phyloP scores from a whole-genome alignment of 1,140 invertebrate genomes.

The Coelopa frigida region DNA sequence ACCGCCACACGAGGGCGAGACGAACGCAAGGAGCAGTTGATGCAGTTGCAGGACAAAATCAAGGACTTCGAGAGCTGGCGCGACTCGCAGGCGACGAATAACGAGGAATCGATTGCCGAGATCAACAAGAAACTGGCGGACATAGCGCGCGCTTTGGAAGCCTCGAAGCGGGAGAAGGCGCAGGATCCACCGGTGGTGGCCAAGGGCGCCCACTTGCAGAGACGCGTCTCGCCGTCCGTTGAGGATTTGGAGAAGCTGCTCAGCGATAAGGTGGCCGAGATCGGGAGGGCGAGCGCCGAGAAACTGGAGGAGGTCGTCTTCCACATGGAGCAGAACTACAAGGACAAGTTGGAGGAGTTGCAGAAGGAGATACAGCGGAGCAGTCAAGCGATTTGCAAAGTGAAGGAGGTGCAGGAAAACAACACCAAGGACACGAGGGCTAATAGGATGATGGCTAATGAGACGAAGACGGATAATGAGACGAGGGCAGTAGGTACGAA shows the following conservation, averaged over 20 bases:
- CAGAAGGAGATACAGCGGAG: slow-evolving; percentile 25
- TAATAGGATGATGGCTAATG: not conserved
- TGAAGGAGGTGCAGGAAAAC: not conserved
- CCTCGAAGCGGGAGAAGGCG: not conserved
- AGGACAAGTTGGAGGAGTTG: slow-evolving; percentile 29
- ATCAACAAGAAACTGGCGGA: slow-evolving; percentile 29
- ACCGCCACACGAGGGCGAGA: not conserved
- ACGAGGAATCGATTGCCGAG: slow-evolving; percentile 28
- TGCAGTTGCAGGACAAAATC: slow-evolving; percentile 24
- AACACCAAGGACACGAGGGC: not conserved
- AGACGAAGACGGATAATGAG: not conserved
- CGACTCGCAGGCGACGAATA: slow-evolving; percentile 23
- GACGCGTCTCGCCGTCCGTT: slow-evolving; percentile 19
- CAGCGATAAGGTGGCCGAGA: slow-evolving; percentile 32
- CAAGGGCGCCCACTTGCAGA: not conserved
- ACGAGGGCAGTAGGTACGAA: not conserved
- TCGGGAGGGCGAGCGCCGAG: slow-evolving; percentile 26
- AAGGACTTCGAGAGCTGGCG: slow-evolving; percentile 29
- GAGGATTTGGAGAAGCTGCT: slow-evolving; percentile 35
- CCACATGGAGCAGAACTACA: slow-evolving; percentile 31
- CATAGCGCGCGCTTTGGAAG: slow-evolving; percentile 23
- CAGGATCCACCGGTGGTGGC: not conserved
- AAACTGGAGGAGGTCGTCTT: slow-evolving; percentile 33
- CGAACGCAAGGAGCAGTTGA: slow-evolving; percentile 23
- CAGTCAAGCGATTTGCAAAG: slow-evolving; percentile 2